Evolutionary conservation across 2,888 invertebrate species (phyloP), one percentile per base, ranked within the genome.

Genomic region (Diabrotica balteata): DNA sequence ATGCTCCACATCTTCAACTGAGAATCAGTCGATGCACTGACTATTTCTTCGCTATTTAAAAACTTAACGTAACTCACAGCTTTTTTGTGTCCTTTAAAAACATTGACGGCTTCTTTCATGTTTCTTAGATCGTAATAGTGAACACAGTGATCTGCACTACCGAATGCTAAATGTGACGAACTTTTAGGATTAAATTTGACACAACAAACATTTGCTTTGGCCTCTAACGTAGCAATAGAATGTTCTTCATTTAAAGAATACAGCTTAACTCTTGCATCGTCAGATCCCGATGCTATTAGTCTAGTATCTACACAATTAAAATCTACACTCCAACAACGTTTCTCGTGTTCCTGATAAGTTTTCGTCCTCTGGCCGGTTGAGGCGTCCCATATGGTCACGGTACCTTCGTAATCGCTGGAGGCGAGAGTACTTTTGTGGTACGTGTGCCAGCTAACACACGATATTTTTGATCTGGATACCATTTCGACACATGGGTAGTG

Each of bases 141-240:
- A 62, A 97, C 96, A 86, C 95, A 95, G 84, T 97, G 97, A 86
- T 97, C 97, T 42, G 97, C 97, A n/a, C 95, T 95, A 10, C 97
- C 97, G 85, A 96, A 97, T 2, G 96, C 96, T 68, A 97, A 87
- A 82, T 96, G 94, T 81, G 92, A 93, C 0, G 94, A 91, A 72
- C 93, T 94, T 70, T 89, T 86, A 0, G 94, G 94, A 83, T 93
- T 94, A 83, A 95, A 95, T 81, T 96, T 93, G 11, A 97, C 97
- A 84, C 96, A 97, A 84, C 97, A 97, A 60, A 97, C 96, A 84
- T 97, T 97, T 69, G 96, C 96, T 84, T 94, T 93, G 0, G 96
- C 96, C 84, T 97, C 96, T 11, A 97, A 85, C 7, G 93, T 95
- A 8, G 94, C 93, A 10, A 96, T 91, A 0, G 93, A 94, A 76